phyloP scores from a whole-genome alignment of 2,113 vertebrate genomes.

The Cheilinus undulatus region DNA sequence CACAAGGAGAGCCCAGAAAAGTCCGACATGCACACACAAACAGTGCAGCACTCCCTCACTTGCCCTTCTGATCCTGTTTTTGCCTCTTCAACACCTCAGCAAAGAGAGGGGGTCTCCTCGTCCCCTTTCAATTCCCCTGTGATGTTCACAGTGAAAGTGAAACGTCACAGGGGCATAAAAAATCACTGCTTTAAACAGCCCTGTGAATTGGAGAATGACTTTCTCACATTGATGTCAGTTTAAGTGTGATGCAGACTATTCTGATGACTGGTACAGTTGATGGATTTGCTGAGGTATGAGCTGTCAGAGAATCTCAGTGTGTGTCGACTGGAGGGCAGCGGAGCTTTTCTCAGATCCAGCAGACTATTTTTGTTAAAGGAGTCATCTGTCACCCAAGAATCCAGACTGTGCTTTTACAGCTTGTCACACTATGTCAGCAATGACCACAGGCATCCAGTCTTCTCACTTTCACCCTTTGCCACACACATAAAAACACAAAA shows the following conservation, averaged over 20 bases:
- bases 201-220: no score
- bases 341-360: conserved; percentile 32
- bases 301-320: conserved; percentile 11
- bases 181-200: no score
- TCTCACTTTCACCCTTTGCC: conserved; percentile 7
- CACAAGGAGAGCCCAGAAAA: no score
- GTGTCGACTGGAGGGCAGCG: neutral
- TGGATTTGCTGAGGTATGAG: conserved; percentile 16
- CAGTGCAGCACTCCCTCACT: no score
- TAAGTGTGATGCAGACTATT: neutral
- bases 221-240: neutral
- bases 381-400: conserved; percentile 18
- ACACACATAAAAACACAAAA: conserved; percentile 4
- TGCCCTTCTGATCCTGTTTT: no score
- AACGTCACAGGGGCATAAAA: no score
- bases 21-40: no score
- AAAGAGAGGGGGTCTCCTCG: no score
- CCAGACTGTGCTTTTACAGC: conserved; percentile 38
- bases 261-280: neutral
- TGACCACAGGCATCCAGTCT: conserved; percentile 13
- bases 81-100: no score
- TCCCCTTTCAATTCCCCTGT: no score
- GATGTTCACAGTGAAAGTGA: no score
- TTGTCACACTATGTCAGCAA: conserved; percentile 46
- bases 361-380: conserved; percentile 43